Percentiles rank a stretch among this genome's conserved stretches.
phyloP scores from a whole-genome alignment of 2,113 vertebrate genomes.

The Chaenocephalus aceratus region DNA sequence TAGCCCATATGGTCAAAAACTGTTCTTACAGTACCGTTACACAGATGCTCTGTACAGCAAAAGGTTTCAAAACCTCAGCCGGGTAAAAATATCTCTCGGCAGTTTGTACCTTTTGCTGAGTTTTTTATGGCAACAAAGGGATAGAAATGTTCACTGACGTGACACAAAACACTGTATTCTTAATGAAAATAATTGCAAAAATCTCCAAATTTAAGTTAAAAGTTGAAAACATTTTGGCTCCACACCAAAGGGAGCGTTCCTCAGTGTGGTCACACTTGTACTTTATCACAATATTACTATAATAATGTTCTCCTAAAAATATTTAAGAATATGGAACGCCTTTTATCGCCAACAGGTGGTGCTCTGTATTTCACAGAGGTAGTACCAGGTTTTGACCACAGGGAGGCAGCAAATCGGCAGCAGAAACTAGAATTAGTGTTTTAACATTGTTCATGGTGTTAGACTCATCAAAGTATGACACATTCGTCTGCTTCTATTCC shows the following conservation, averaged over 20 bases:
- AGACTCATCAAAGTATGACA: neutral
- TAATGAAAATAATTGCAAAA: slow-evolving; percentile 13
- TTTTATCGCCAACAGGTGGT: neutral
- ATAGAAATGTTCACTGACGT: slow-evolving; percentile 12
- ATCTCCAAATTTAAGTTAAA: slow-evolving; percentile 14
- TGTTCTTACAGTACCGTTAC: slow-evolving; percentile 21
- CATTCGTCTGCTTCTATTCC: slow-evolving; percentile 1
- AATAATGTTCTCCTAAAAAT: slow-evolving; percentile 4
- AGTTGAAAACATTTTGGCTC: slow-evolving; percentile 10
- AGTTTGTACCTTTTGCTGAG: slow-evolving; percentile 10
- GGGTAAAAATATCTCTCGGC: neutral
- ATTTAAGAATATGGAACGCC: neutral
- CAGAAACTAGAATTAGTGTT: neutral
- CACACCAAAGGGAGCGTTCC: neutral
- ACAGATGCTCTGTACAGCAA: slow-evolving; percentile 24
- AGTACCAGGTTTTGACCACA: slow-evolving; percentile 60
- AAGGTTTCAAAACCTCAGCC: slow-evolving; percentile 6
- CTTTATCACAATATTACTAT: neutral
- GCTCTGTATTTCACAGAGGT: slow-evolving; percentile 36
- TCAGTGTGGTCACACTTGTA: slow-evolving; percentile 10
- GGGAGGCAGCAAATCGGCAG: slow-evolving; percentile 26
- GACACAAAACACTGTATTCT: neutral
- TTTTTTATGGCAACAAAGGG: slow-evolving; percentile 3
- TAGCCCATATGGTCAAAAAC: slow-evolving; percentile 26
- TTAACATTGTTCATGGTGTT: slow-evolving; percentile 3